A percentile compares a stretch with the other conserved stretches of the same genome.
These are phyloP conservation scores for Crematogaster levior DNA, from an alignment of 2,888 invertebrate species.

Conservation along the genomic window DNA sequence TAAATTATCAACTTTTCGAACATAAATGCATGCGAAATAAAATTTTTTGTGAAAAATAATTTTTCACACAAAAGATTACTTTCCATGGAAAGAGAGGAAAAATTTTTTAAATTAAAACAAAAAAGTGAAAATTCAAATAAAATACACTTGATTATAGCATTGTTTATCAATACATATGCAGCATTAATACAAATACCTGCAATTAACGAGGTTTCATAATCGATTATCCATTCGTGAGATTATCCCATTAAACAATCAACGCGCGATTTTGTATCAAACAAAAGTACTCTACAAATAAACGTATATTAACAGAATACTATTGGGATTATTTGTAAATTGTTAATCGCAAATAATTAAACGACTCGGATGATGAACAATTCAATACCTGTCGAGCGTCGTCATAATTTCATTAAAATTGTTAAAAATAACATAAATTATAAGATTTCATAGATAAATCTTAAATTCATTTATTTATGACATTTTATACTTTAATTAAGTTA, in stretches of 20 bases:
- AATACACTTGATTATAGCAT: background rate
- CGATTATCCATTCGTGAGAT: conserved; percentile 11
- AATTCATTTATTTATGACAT: background rate
- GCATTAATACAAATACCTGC: background rate
- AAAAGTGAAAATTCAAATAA: background rate
- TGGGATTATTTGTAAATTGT: conserved; percentile 26
- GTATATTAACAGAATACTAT: background rate
- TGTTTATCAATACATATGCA: background rate
- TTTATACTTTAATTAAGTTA: background rate
- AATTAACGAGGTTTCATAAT: conserved; percentile 17
- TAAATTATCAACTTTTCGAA: background rate
- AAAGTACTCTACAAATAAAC: conserved; percentile 30
- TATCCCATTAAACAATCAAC: conserved; percentile 4
- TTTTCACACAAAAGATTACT: background rate
- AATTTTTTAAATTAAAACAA: background rate
- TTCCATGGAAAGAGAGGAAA: background rate
- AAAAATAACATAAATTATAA: background rate
- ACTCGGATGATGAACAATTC: background rate
- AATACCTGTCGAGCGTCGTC: background rate
- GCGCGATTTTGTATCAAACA: background rate
- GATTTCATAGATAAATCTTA: background rate
- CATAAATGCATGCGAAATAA: background rate
- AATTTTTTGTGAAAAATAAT: background rate
- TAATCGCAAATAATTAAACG: conserved; percentile 18
- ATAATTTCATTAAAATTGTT: conserved; percentile 11